phyloP scores from a whole-genome alignment of 2,797 vertebrate genomes.

The Capromys pilorides region DNA sequence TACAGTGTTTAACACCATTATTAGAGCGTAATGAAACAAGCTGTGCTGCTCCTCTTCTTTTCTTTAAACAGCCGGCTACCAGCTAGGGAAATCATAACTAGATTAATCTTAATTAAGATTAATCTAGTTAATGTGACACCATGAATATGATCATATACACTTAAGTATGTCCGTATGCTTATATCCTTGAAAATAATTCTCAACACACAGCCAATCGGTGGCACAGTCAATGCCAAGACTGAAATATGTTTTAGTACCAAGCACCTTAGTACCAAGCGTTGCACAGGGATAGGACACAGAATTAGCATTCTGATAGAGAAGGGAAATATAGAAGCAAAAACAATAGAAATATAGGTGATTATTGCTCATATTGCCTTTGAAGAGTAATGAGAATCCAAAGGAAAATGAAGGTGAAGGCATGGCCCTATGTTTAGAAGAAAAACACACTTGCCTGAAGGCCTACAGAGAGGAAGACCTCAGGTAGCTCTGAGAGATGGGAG shows the following conservation, averaged over 20 bases:
- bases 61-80: conserved; percentile 24
- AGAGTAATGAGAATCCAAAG: background rate
- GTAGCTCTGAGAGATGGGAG: background rate
- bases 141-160: background rate
- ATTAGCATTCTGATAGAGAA: background rate
- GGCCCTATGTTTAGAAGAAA: background rate
- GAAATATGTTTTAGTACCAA: too few relatives aligned
- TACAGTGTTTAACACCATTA: background rate
- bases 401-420: background rate
- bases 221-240: background rate
- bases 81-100: background rate
- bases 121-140: too few relatives aligned
- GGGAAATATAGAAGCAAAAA: background rate
- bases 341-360: background rate
- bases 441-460: background rate
- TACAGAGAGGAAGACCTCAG: background rate
- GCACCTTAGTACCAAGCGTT: background rate
- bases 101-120: too few relatives aligned
- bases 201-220: background rate
- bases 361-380: background rate
- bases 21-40: background rate
- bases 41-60: background rate
- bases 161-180: background rate
- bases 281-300: background rate
- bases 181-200: conserved; percentile 18